A percentile compares a stretch with the other conserved stretches of the same genome.
phyloP scores from a whole-genome alignment of 2,888 invertebrate genomes.

The Heliconius aoede region DNA sequence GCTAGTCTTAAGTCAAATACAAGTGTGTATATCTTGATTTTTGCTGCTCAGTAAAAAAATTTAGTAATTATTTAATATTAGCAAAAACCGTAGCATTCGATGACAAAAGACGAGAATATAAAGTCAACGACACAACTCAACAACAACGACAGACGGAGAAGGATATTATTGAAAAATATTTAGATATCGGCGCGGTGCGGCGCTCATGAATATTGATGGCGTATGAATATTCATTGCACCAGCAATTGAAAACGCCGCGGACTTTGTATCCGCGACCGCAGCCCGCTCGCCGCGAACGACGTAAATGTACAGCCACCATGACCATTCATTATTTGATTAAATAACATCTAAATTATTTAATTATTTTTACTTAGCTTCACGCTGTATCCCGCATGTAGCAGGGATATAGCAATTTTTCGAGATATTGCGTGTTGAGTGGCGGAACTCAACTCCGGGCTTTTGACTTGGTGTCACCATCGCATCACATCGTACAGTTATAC shows the following conservation, averaged over 20 bases:
- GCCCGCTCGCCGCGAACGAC: background rate
- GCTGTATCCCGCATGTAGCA: no score
- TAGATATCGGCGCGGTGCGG: conserved; percentile 43
- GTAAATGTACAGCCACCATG: background rate
- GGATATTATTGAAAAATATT: conserved; percentile 53
- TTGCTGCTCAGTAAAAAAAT: no score
- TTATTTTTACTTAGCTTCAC: no score
- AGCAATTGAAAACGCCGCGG: conserved; percentile 70
- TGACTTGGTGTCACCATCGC: no score
- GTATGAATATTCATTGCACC: conserved; percentile 73
- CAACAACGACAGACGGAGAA: conserved; percentile 41
- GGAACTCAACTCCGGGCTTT: no score
- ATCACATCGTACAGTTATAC: no score
- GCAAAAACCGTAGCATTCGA: background rate
- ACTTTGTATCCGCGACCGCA: conserved; percentile 28
- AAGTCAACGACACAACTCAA: conserved; percentile 28
- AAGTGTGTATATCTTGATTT: no score
- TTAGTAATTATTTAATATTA: background rate
- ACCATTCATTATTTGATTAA: background rate
- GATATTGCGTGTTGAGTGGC: no score
- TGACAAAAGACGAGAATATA: conserved; percentile 44
- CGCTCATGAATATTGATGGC: conserved; percentile 75
- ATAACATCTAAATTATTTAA: background rate
- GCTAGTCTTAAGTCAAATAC: no score
- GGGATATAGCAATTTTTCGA: no score